Evolutionary conservation across 2,797 vertebrate genomes (phyloP), one percentile per base, ranked within the genome.

Genomic region (Notoglanidium macrostoma): DNA sequence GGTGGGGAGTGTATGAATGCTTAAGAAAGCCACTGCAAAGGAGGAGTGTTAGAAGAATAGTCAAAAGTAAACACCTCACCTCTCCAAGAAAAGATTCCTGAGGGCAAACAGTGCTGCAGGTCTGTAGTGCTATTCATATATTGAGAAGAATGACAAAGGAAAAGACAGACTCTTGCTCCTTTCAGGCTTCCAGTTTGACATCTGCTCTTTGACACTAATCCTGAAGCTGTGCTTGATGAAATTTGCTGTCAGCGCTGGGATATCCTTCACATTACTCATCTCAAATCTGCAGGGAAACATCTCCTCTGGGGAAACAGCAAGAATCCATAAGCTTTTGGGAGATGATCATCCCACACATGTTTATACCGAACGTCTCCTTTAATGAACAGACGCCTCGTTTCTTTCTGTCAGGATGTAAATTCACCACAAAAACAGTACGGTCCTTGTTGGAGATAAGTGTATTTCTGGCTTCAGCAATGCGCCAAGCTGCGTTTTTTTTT

Each of bases 121-220:
- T 55, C 29, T 57, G 51, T 32, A 19, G 15, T 29, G 35, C 35
- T 59, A 26, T 59, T 67, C 26, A 65, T 14, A 65, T 5, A 19
- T 5, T 49, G 2, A 32, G 15, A 67, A 46, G 9, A 32, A 65
- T 49, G 15, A 46, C 49, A 81, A 29, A 29, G 1, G 51, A 65
- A 29, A 70, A 40, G 65, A 77, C 54, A 77, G 23, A 54, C 23
- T 79, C 10, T 14, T 44, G 26, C 26, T 57, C 76, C 85, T 82
- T 81, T 54, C 17, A 65, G 32, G 32, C 83, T 73, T 26, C 17
- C 67, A 61, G 35, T 63, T 49, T 9, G 17, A 63, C 87, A 85
- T 86, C 78, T 83, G 59, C 19, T 61, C 61, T 78, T 83, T 83
- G 72, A 88, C 79, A 32, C 55, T 83, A 86, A 83, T 88, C 79